These are phyloP conservation scores for Chiropotes sagulatus DNA, from an alignment of 2,797 vertebrate genomes.

Conservation along the genomic window DNA sequence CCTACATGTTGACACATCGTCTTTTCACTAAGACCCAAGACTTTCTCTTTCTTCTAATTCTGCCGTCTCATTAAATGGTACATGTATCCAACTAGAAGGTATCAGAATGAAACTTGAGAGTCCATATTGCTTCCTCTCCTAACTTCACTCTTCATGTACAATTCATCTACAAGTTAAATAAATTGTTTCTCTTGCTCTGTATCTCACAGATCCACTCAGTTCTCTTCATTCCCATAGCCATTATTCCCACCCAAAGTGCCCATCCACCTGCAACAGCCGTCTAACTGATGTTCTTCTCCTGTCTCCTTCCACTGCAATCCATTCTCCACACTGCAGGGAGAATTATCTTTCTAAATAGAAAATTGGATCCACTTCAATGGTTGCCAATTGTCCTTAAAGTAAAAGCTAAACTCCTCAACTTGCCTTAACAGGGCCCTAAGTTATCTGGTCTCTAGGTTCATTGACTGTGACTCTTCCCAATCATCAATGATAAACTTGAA, in stretches of 20 bases:
- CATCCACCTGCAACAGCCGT: neutral
- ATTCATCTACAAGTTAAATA: neutral
- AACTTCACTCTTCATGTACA: neutral
- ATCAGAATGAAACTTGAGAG: neutral
- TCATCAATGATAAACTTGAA: neutral
- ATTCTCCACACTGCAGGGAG: constrained; percentile 67
- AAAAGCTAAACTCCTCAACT: constrained; percentile 68
- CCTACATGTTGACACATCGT: neutral
- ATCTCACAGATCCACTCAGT: neutral
- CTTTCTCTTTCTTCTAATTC: neutral
- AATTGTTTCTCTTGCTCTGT: neutral
- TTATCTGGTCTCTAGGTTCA: constrained; percentile 38
- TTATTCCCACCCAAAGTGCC: neutral
- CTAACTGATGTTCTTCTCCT: neutral
- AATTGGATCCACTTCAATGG: constrained; percentile 72
- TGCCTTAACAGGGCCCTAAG: constrained; percentile 44
- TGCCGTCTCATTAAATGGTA: neutral
- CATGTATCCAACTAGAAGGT: neutral
- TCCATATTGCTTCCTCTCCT: neutral
- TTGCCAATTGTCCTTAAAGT: constrained; percentile 67
- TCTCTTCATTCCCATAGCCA: neutral
- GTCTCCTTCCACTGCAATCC: constrained; percentile 18
- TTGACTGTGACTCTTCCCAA: neutral
- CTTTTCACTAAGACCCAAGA: neutral
- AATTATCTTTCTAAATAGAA: constrained; percentile 73